Percentiles rank a stretch among this genome's conserved stretches.
Conservation (phyloP, 2,888 invertebrate genomes). For the Ichneumoninae sp. region DNA sequence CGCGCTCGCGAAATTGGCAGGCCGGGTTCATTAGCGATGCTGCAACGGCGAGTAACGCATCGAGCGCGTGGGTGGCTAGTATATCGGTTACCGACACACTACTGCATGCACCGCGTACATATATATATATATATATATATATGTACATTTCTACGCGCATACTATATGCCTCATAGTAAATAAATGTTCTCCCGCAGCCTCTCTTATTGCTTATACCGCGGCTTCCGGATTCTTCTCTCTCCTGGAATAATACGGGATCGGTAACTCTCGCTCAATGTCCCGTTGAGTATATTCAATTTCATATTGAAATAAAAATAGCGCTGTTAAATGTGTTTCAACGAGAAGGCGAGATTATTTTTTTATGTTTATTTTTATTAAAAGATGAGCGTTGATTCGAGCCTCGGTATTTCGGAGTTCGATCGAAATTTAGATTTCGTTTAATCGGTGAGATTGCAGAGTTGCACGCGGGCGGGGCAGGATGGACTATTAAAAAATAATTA, state of each 20-base stretch:
- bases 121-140: not conserved
- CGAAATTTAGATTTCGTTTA: not conserved
- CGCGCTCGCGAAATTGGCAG: conserved; percentile 68
- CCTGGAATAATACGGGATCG: conserved; percentile 22
- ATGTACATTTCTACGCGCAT: not conserved
- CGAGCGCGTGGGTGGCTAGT: conserved; percentile 70
- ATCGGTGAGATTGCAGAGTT: not conserved
- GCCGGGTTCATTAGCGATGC: conserved; percentile 69
- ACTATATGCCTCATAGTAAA: conserved; percentile 4
- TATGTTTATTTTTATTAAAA: not conserved
- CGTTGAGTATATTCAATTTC: conserved; percentile 11
- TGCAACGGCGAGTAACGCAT: conserved; percentile 65
- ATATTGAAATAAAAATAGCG: not conserved
- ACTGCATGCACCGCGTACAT: conserved; percentile 8
- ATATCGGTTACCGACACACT: conserved; percentile 51
- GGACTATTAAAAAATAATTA: too few species aligned
- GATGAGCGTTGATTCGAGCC: not conserved
- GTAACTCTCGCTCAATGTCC: conserved; percentile 15
- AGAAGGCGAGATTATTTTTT: not conserved
- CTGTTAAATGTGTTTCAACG: not conserved
- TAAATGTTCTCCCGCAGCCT: conserved; percentile 7
- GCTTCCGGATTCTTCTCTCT: conserved; percentile 51
- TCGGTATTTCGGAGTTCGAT: not conserved
- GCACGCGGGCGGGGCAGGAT: too few species aligned
- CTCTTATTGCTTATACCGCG: conserved; percentile 8